Conservation (phyloP, 2,888 invertebrate genomes). For the Xylota sylvarum region DNA sequence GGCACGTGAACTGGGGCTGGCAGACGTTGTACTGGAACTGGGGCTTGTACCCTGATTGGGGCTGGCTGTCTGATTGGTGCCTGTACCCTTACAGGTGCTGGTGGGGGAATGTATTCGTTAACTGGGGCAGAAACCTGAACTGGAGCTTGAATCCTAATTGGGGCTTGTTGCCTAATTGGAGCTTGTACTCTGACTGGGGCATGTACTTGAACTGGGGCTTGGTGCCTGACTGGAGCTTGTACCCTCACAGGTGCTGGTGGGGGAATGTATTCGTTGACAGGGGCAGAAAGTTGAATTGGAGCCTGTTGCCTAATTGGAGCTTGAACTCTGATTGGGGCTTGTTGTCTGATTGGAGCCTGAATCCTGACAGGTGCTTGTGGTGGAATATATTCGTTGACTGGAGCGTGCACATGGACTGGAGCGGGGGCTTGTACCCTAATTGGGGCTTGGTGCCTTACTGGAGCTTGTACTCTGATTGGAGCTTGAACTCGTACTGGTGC, state of each 20-base stretch:
- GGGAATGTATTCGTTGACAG: slow-evolving; percentile 60
- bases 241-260: slow-evolving; percentile 49
- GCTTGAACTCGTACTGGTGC: slow-evolving; percentile 20
- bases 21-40: neutral
- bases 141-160: slow-evolving; percentile 25
- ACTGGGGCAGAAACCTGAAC: slow-evolving; percentile 1
- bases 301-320: slow-evolving; percentile 22
- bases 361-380: slow-evolving; percentile 15
- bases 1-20: neutral
- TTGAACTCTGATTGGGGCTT: slow-evolving; percentile 16
- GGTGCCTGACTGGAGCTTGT: slow-evolving; percentile 9
- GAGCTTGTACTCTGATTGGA: slow-evolving; percentile 16
- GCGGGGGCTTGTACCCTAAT: neutral
- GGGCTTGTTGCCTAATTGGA: slow-evolving; percentile 1
- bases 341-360: slow-evolving; percentile 34
- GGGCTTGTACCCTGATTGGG: slow-evolving; percentile 8
- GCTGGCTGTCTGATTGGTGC: slow-evolving; percentile 29
- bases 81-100: slow-evolving; percentile 34
- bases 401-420: slow-evolving; percentile 7
- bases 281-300: slow-evolving; percentile 8
- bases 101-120: slow-evolving; percentile 63
- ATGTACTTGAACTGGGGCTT: slow-evolving; percentile 6
- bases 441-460: slow-evolving; percentile 11
- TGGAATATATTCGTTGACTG: slow-evolving; percentile 30
- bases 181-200: slow-evolving; percentile 4